Evolutionary conservation across 2,113 vertebrate genomes (phyloP), one percentile per base, ranked within the genome.

Genomic region (Psilopogon haemacephalus): DNA sequence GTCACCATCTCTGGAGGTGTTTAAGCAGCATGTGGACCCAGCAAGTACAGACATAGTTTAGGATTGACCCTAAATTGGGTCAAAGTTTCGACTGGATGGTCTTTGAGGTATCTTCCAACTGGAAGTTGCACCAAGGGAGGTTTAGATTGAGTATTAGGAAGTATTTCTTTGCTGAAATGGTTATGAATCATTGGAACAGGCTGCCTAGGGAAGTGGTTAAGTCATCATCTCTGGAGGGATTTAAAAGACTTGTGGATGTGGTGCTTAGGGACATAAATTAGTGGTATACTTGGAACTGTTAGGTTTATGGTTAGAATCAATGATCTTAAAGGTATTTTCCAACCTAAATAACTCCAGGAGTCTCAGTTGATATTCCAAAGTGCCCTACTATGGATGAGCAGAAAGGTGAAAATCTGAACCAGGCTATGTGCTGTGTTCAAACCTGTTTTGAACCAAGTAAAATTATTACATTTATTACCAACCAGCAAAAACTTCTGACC

Each of bases 321-420:
- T 37, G 24, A 70, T 15, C 35, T 72, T 18, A 72, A 55, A 40
- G 27, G 14, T 32, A 28, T 55, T 72, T 38, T 40, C 37, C 37
- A 55, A 42, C 37, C 37, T 56, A 40, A 55, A 72, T 40, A 5
- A 24, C 32, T 55, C 52, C 40, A n/a, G 32, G 7, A 44, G 48
- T n/a, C 54, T 52, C 46, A 56, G 9, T 23, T 63, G 46, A 6
- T 62, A 42, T n/a, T 67, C 18, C 26, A 62, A 78, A 73, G 23
- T 16, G n/a, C 13, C 48, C 18, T n/a, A 32, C 17, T 48, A 33
- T 3, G 9, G 55, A 8, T 0, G 0, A 80, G 32, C 24, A 58
- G 55, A 52, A 74, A 79, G 33, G 24, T 58, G 9, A 74, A 92
- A 63, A 79, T 23, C 32, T 88, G 46, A 84, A 67, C 24, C 3